A percentile compares a stretch with the other conserved stretches of the same genome.
These are phyloP conservation scores for Lepidothrix coronata DNA, from an alignment of 2,113 vertebrate genomes.

Conservation along the genomic window DNA sequence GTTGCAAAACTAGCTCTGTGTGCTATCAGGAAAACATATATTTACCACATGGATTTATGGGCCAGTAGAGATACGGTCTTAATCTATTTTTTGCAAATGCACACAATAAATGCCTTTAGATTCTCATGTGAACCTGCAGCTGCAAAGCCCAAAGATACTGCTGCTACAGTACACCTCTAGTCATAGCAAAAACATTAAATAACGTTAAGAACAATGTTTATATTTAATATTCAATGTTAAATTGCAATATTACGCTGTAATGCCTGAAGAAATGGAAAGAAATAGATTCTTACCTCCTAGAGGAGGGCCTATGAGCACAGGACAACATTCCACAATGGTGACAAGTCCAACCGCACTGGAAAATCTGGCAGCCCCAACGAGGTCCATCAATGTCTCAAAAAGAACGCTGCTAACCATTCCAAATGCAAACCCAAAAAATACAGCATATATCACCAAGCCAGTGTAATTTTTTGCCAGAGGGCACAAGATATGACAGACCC, in stretches of 20 bases:
- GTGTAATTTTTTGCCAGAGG: constrained; percentile 84
- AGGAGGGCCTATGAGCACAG: constrained; percentile 92
- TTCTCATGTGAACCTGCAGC: background rate
- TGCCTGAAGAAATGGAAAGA: background rate
- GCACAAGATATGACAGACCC: constrained; percentile 89
- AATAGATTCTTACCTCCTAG: constrained; percentile 84
- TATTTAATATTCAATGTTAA: background rate
- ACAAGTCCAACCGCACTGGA: constrained; percentile 96
- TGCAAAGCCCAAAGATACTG: background rate
- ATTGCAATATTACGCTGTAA: background rate
- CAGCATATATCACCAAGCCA: constrained; percentile 86
- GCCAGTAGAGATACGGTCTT: background rate
- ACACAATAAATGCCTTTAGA: background rate
- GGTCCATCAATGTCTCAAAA: constrained; percentile 96
- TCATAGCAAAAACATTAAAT: background rate
- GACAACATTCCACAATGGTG: constrained; percentile 92
- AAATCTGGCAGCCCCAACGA: constrained; percentile 90
- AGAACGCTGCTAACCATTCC: constrained; percentile 96
- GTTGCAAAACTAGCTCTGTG: background rate
- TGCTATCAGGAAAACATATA: background rate
- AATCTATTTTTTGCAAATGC: background rate
- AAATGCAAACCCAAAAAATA: constrained; percentile 96
- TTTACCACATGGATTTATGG: background rate
- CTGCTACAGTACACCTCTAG: background rate
- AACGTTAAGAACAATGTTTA: background rate